Base-by-base conservation (phyloP, 2,113 vertebrate species). In the Pollimyrus isidori region DNA sequence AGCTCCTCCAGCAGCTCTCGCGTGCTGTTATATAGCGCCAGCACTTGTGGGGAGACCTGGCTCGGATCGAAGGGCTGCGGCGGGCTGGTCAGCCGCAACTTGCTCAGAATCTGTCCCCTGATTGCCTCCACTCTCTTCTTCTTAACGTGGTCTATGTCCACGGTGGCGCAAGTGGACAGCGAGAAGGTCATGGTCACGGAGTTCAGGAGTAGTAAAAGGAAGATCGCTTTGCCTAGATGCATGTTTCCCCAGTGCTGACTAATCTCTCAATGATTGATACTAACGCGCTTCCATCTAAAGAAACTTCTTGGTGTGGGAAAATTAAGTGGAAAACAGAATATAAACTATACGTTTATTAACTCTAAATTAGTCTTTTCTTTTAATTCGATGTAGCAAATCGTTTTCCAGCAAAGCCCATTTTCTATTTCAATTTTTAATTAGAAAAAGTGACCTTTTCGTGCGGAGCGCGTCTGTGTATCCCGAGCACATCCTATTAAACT, bases 21-120 rank as follows among this genome's bases (percentile, higher is more conserved):
- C 91, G 97, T 98, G 95, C 97, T 98, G 94, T 98, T 98, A 89
- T 97, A 98, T 87, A 98, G 94, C 0, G 97, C 97, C 89, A 97
- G 96, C 92, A 97, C 96, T 88, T 97, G 96, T 90, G 95, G 96
- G n/a, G 97, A 97, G 91, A 97, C 94, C 89, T 97, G 95, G 91
- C 90, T 95, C 26, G 97, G 96, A 90, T 95, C 95, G 52, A 94
- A 93, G 2, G 96, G 96, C 90, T 97, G 95, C 0, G 97, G 97
- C 35, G 97, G 97, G 88, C 95, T 97, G 84, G 96, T 97, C 90
- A 98, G 95, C 56, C 97, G 94, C 90, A 98, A 95, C 91, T 98
- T 98, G 94, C 97, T 98, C 91, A 98, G 91, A 89, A 98, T 98
- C 92, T 98, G 97, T 58, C 97, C 97, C 83, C 97, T 95, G 93